Evolutionary conservation across 2,113 vertebrate species (phyloP).

Genomic region (Sitta europaea): DNA sequence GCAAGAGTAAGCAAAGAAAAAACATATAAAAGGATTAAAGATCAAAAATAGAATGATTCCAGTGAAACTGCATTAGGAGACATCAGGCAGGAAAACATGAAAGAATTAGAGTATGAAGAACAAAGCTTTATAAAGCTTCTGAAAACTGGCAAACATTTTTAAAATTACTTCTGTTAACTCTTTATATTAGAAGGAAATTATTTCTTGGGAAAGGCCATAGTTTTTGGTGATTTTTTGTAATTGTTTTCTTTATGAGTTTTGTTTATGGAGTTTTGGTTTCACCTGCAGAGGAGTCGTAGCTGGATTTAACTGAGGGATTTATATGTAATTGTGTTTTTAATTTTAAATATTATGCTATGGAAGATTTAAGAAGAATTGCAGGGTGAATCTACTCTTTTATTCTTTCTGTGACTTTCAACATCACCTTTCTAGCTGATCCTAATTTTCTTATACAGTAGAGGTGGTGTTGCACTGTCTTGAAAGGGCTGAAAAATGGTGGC

Average conservation of each 20-base stretch:
- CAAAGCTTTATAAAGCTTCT: slow-evolving; percentile 47
- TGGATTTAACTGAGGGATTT: background rate
- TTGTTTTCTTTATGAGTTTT: background rate
- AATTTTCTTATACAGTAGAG: background rate
- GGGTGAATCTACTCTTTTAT: background rate
- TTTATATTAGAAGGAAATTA: slow-evolving; percentile 22
- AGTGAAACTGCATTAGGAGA: slow-evolving; percentile 65
- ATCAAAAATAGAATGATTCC: slow-evolving; percentile 72
- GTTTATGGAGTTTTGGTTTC: background rate
- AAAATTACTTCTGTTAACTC: slow-evolving; percentile 29
- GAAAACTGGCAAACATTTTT: slow-evolving; percentile 41
- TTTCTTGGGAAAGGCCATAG: background rate
- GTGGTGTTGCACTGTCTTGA: background rate
- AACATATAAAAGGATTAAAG: slow-evolving; percentile 77
- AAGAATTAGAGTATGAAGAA: slow-evolving; percentile 65
- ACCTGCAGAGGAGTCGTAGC: background rate
- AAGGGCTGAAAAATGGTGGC: background rate
- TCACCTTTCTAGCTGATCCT: background rate
- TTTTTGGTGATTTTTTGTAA: background rate
- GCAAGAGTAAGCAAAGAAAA: slow-evolving; percentile 71
- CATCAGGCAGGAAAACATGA: slow-evolving; percentile 64
- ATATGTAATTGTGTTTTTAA: background rate
- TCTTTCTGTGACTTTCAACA: background rate
- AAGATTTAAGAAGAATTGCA: background rate
- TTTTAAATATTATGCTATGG: background rate